These are phyloP conservation scores for Ochropleura leucogaster DNA, from an alignment of 2,888 invertebrate species.

Conservation along the genomic window DNA sequence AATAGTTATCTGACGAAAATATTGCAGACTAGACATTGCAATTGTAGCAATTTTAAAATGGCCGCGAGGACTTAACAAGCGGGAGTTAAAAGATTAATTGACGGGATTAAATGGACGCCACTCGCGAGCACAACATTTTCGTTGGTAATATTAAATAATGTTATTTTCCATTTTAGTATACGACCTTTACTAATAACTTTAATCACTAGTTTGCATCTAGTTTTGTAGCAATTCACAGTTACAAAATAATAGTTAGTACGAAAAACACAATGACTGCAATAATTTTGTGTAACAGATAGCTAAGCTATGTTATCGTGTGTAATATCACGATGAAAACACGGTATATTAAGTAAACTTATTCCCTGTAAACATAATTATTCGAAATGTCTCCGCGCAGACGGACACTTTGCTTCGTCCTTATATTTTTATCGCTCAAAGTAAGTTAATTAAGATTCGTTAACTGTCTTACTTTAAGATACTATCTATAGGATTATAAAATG, in stretches of 20 bases:
- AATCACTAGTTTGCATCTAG: conserved; percentile 10
- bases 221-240: conserved; percentile 47
- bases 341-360: conserved; percentile 79
- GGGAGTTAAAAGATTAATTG: conserved; percentile 41
- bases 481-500: conserved; percentile 27
- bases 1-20: conserved; percentile 22
- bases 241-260: conserved; percentile 55
- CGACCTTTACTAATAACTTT: conserved; percentile 19
- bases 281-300: conserved; percentile 74
- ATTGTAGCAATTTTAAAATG: conserved; percentile 29
- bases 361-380: conserved; percentile 70
- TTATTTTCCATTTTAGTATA: conserved; percentile 5
- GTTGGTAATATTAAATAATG: conserved; percentile 15
- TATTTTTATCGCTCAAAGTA: conserved; percentile 73
- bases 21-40: conserved; percentile 24
- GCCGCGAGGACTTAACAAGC: conserved; percentile 20
- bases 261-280: conserved; percentile 66
- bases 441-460: conserved; percentile 65
- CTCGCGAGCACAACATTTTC: conserved; percentile 31
- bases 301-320: conserved; percentile 72
- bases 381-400: conserved; percentile 74
- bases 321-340: conserved; percentile 69
- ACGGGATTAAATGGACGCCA: conserved; percentile 43
- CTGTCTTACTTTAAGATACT: conserved; percentile 17
- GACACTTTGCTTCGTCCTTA: conserved; percentile 68